Conservation (phyloP, 2,888 invertebrate species). For the Pseudococcus jackbeardsleyi region DNA sequence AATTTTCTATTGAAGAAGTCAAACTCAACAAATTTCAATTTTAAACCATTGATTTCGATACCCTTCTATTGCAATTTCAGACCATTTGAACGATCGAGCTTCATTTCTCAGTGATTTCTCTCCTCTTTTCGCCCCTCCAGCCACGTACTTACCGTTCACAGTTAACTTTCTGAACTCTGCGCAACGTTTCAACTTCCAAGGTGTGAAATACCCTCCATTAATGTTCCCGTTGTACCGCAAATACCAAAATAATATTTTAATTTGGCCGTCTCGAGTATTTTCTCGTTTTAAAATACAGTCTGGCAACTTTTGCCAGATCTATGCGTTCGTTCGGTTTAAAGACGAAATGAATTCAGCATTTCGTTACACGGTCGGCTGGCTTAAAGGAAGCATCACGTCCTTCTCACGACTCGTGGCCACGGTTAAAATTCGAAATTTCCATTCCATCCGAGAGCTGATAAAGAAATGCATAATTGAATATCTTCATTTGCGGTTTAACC, state of each 20-base stretch:
- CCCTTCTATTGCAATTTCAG: too few species aligned
- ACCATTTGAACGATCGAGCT: too few species aligned
- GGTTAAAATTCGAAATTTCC: conserved; percentile 30
- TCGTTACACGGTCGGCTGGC: conserved; percentile 36
- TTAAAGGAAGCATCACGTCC: conserved; percentile 15
- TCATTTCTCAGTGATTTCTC: too few species aligned
- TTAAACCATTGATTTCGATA: too few species aligned
- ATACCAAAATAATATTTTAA: conserved; percentile 40
- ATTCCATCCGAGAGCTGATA: conserved; percentile 13
- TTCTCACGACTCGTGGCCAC: background rate
- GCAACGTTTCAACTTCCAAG: background rate
- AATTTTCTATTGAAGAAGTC: too few species aligned
- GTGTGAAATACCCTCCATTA: conserved; percentile 18
- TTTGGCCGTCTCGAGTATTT: background rate
- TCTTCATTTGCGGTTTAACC: conserved; percentile 8
- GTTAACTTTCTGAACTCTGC: background rate
- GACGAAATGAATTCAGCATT: conserved; percentile 18
- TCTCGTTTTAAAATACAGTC: conserved; percentile 8
- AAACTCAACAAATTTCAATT: too few species aligned
- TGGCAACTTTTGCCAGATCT: background rate
- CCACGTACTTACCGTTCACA: background rate
- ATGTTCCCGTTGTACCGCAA: conserved; percentile 16
- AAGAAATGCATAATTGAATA: conserved; percentile 23
- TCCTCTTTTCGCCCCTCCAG: background rate
- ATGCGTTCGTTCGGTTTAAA: background rate